Evolutionary conservation across 2,113 vertebrate species (phyloP), one percentile per base, ranked within the genome.

Genomic region (Sterrhoptilus dennistouni): DNA sequence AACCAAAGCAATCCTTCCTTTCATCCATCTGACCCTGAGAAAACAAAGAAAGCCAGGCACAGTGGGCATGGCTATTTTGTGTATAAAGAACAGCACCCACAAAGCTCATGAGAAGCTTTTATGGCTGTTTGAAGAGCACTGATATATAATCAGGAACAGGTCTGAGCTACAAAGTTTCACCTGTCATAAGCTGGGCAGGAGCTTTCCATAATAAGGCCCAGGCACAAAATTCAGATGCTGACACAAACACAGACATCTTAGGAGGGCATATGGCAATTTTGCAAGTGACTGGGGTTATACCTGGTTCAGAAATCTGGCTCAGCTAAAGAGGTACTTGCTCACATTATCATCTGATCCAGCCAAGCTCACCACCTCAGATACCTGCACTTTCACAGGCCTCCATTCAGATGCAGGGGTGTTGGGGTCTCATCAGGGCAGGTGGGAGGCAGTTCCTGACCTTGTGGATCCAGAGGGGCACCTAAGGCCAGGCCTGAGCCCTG

Each of bases 101-200:
- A 82, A 94, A 94, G 12, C 45, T 93, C 91, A 94, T 70, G 77
- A 85, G n/a, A 47, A n/a, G 78, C 11, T 61, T 94, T 83, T 72
- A 61, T 1, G 5, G 14, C 45, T 83, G 42, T 57, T 90, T 49
- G 42, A n/a, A 63, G 42, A 87, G 27, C 27, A 10, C 29, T 59
- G 89, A 59, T 25, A 79, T 44, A 87, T 75, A 83, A 92, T 60
- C 76, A 90, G 66, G n/a, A 86, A 20, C 10, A 28, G 15, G 6
- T 80, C 71, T 54, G 74, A 88, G 38, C 50, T 90, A 63, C 71
- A 29, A 88, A 95, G 85, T 83, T 94, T 95, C 50, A 74, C 35
- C 74, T 77, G 50, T 80, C 52, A 83, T 77, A 96, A 90, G 8
- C 78, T 57, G 61, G 52, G 23, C 59, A 80, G 49, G 69, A 89